Evolutionary conservation across 2,113 vertebrate genomes (phyloP).

Genomic region (Mugil cephalus): DNA sequence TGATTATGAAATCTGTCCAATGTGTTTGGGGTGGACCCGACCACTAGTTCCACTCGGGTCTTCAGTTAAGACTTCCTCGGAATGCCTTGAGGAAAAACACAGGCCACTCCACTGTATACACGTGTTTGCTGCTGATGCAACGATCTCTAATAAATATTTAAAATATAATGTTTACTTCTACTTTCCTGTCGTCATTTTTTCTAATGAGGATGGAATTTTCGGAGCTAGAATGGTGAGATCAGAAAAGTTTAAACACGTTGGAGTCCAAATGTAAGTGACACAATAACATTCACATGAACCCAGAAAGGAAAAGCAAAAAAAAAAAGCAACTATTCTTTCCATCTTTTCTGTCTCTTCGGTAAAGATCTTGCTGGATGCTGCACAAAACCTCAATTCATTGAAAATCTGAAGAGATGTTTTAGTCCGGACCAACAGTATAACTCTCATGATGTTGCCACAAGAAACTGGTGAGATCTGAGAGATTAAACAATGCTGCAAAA

Average conservation of each 20-base stretch:
- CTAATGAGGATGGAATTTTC: too few relatives aligned
- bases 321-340: neutral
- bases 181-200: neutral
- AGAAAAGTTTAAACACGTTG: neutral
- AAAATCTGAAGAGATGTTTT: too few relatives aligned
- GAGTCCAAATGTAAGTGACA: neutral
- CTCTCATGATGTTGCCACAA: too few relatives aligned
- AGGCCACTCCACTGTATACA: too few relatives aligned
- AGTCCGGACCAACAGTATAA: too few relatives aligned
- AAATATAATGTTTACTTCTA: neutral
- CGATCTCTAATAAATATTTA: slow-evolving; percentile 5
- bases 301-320: neutral
- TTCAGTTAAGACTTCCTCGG: fast-evolving
- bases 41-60: neutral
- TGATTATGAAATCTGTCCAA: neutral
- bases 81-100: neutral
- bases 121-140: neutral
- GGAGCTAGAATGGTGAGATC: neutral
- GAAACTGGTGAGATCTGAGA: too few relatives aligned
- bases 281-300: neutral
- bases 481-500: too few relatives aligned
- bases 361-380: too few relatives aligned
- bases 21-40: neutral
- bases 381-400: too few relatives aligned
- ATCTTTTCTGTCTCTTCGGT: neutral